These are phyloP conservation scores for Corythucha ciliata DNA, from an alignment of 2,888 invertebrate species.

Conservation along the genomic window DNA sequence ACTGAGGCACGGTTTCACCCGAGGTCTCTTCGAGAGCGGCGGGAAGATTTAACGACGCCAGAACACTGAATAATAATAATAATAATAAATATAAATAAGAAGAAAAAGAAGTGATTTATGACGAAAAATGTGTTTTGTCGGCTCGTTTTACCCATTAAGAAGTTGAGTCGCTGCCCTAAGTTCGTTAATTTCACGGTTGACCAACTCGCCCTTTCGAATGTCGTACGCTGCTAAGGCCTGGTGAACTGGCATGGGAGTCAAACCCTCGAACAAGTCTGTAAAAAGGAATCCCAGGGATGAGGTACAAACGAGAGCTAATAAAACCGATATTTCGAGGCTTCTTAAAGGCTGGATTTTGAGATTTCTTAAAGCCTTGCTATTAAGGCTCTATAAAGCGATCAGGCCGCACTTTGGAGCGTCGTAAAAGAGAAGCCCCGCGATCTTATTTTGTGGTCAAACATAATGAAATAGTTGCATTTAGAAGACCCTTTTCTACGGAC, in stretches of 20 bases:
- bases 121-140: background rate
- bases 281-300: background rate
- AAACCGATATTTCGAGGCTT: background rate
- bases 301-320: background rate
- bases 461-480: too few relatives aligned
- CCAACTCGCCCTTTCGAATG: conserved; percentile 74
- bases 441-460: too few relatives aligned
- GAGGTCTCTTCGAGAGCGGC: conserved; percentile 85
- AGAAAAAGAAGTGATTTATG: background rate
- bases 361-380: too few relatives aligned
- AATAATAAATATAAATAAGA: too few relatives aligned
- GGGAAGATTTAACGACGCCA: conserved; percentile 90
- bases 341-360: too few relatives aligned
- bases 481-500: too few relatives aligned
- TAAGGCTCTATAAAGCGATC: too few relatives aligned
- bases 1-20: conserved; percentile 70
- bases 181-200: conserved; percentile 73
- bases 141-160: conserved; percentile 59
- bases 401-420: too few relatives aligned
- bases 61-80: conserved; percentile 45
- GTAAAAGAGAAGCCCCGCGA: too few relatives aligned
- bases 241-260: conserved; percentile 86
- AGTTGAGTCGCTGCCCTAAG: conserved; percentile 85
- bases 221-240: conserved; percentile 81
- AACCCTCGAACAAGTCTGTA: conserved; percentile 72